Evolutionary conservation across 2,797 vertebrate species (phyloP), one percentile per base, ranked within the genome.

Genomic region (Paguma larvata): DNA sequence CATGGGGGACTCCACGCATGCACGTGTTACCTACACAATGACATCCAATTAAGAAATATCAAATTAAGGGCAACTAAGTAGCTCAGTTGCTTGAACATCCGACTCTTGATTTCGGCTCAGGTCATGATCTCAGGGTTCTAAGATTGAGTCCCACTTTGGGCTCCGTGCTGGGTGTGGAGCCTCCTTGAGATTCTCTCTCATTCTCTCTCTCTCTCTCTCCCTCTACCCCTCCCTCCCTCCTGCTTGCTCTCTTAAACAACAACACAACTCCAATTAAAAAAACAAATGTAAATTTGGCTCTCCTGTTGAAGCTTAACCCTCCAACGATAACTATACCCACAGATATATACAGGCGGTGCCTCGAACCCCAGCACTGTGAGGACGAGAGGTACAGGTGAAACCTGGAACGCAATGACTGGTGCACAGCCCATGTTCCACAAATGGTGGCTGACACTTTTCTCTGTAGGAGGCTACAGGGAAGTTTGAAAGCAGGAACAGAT

Each of bases 391-490:
- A 30, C 0, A 25, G 7, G 19, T 25, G 65, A n/a, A 59, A 59
- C 0, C 30, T 0, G 0, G 16, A 16, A 15, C 1, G 3, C 2
- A 1, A 14, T 0, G 12, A 34, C 12, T 44, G 44, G 48, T 9
- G 18, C n/a, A 15, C 0, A 10, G 75, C 21, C 14, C 75, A 27
- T 0, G 13, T 1, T 48, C 38, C 48, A 25, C 1, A 12, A 80
- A 38, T 1, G 38, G 16, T 15, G 59, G 30, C 51, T 73, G 15
- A 12, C 19, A 3, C n/a, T 41, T 27, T 80, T 21, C 75, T 80
- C 6, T 30, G 23, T 7, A 0, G 41, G 70, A 65, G 70, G 77
- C 19, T 68, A 38, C 2, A 73, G 5, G 32, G 86, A 82, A 46
- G 32, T 38, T 38, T 38, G 70, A 38, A 44, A 92, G 10, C 4